Percentiles rank a stretch among this genome's conserved stretches.
phyloP scores from a whole-genome alignment of 1,140 invertebrate genomes.

The Philotrypesis tridentata region DNA sequence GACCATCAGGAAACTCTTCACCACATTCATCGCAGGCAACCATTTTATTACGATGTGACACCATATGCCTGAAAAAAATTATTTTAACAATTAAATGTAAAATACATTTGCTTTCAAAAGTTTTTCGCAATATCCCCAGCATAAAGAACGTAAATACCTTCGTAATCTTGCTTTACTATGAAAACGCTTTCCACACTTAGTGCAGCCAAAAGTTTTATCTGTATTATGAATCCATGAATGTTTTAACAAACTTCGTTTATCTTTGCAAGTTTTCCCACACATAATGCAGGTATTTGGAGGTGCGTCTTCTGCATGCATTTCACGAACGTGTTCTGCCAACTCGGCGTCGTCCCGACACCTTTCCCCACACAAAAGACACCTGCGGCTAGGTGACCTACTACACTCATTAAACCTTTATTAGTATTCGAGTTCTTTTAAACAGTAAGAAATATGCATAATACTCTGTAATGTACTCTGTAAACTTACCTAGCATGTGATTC shows the following conservation, averaged over 20 bases:
- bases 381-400: conserved; percentile 69
- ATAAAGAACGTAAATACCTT: conserved; percentile 60
- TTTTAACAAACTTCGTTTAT: conserved; percentile 79
- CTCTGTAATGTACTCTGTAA: conserved; percentile 6
- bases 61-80: conserved; percentile 74
- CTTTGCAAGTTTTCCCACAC: conserved; percentile 80
- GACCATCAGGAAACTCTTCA: conserved; percentile 81
- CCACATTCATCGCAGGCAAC: conserved; percentile 82
- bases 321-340: conserved; percentile 76
- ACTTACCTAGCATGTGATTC: conserved; percentile 80
- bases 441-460: background rate
- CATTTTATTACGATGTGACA: conserved; percentile 81
- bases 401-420: background rate
- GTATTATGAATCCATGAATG: conserved; percentile 80
- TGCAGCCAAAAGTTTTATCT: conserved; percentile 76
- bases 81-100: conserved; percentile 8
- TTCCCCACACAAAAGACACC: conserved; percentile 80
- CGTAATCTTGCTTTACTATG: conserved; percentile 79
- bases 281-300: conserved; percentile 77
- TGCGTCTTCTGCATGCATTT: conserved; percentile 74
- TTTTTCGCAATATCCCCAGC: background rate
- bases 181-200: conserved; percentile 81
- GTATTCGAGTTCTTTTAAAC: background rate
- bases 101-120: background rate
- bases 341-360: conserved; percentile 75